phyloP scores from a whole-genome alignment of 2,797 vertebrate species.

The Vireo griseus region DNA sequence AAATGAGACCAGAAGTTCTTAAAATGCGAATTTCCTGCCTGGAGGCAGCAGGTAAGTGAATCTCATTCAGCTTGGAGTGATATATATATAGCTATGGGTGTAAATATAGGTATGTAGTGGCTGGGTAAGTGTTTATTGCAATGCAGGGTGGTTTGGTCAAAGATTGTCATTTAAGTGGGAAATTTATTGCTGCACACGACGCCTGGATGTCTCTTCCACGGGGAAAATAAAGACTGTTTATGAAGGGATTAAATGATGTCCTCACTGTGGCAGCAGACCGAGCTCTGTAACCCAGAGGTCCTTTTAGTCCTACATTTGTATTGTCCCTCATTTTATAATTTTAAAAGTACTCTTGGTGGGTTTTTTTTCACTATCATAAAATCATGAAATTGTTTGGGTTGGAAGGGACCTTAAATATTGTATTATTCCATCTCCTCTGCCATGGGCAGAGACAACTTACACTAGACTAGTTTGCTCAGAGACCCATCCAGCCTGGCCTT shows the following conservation, averaged over 20 bases:
- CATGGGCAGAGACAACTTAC: neutral
- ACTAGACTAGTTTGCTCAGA: neutral
- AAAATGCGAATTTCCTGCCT: constrained; percentile 65
- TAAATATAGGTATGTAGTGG: constrained; percentile 30
- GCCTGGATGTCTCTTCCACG: neutral
- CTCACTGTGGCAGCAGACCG: accelerated
- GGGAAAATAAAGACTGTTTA: neutral
- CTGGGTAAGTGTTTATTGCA: neutral
- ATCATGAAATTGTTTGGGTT: neutral
- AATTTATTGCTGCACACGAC: neutral
- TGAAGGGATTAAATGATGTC: neutral
- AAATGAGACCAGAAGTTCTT: constrained; percentile 67
- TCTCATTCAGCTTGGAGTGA: neutral
- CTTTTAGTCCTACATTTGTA: neutral
- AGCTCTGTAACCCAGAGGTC: neutral
- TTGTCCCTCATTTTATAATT: neutral
- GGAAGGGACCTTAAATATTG: neutral
- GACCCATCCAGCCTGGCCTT: neutral
- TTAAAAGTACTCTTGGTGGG: neutral
- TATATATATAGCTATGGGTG: neutral
- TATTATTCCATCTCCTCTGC: neutral
- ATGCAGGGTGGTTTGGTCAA: neutral
- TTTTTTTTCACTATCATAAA: neutral
- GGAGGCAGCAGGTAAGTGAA: constrained; percentile 66
- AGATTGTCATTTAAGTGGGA: neutral